Percentiles rank a stretch among this genome's conserved stretches.
These are phyloP conservation scores for Iselma pallidipennis DNA, from an alignment of 2,888 invertebrate genomes.

Conservation along the genomic window DNA sequence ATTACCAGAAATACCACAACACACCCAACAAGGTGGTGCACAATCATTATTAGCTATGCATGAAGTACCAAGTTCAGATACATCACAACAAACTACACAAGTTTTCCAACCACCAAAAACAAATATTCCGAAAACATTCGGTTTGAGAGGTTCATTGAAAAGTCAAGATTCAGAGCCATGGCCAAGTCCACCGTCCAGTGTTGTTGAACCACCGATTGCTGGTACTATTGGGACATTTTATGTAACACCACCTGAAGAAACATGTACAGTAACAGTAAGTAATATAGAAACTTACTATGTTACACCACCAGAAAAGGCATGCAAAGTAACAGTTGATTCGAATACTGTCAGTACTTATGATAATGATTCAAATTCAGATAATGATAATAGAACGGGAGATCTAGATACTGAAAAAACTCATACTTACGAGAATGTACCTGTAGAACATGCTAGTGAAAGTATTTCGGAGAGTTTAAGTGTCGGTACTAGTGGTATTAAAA, in stretches of 20 bases:
- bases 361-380: constrained; percentile 66
- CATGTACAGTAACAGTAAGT: constrained; percentile 75
- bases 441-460: constrained; percentile 49
- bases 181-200: constrained; percentile 78
- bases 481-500: constrained; percentile 53
- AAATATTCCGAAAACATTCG: constrained; percentile 53
- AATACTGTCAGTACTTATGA: constrained; percentile 63
- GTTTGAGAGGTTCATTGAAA: constrained; percentile 51
- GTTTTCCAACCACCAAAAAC: constrained; percentile 51
- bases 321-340: constrained; percentile 76
- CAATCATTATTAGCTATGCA: constrained; percentile 50
- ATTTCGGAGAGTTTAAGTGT: constrained; percentile 53
- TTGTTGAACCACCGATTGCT: constrained; percentile 71
- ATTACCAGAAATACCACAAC: constrained; percentile 68
- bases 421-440: constrained; percentile 53
- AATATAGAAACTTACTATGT: constrained; percentile 82
- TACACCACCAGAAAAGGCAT: constrained; percentile 77
- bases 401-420: constrained; percentile 54
- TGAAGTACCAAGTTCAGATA: constrained; percentile 54
- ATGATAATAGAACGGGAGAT: constrained; percentile 70
- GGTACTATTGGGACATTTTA: constrained; percentile 82
- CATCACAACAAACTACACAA: constrained; percentile 54
- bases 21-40: background rate
- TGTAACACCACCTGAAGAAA: constrained; percentile 77
- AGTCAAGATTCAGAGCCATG: constrained; percentile 76